Percentiles rank a stretch among this genome's conserved stretches.
phyloP scores from a whole-genome alignment of 2,888 invertebrate genomes.

The Metacarcinus magister region DNA sequence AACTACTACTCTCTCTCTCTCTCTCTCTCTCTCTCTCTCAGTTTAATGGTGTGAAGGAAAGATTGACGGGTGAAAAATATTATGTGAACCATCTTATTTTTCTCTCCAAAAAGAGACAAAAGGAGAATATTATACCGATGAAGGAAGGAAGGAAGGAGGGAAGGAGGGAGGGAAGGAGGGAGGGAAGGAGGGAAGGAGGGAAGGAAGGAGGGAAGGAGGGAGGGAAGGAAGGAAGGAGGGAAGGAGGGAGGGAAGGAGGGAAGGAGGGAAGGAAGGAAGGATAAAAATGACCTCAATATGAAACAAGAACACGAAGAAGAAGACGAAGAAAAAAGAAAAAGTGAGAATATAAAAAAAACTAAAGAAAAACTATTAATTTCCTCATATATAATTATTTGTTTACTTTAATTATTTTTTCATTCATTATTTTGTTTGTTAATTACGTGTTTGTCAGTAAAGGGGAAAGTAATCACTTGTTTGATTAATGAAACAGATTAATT shows the following conservation, averaged over 20 bases:
- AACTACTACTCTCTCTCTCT: not conserved
- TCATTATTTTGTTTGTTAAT: not conserved
- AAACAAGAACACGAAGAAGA: not conserved
- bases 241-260: too few species aligned
- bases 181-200: too few species aligned
- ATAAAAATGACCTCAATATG: not conserved
- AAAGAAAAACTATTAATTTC: too few species aligned
- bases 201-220: too few species aligned
- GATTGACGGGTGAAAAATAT: not conserved
- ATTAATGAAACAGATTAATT: not conserved
- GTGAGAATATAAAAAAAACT: not conserved
- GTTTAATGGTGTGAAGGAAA: not conserved
- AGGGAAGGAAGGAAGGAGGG: too few species aligned
- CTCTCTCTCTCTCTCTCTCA: slow-evolving; percentile 31
- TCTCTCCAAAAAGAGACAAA: not conserved
- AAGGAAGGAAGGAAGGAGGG: too few species aligned
- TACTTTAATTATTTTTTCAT: too few species aligned
- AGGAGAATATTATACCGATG: not conserved
- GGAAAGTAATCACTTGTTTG: not conserved
- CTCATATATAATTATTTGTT: not conserved
- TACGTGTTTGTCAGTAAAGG: not conserved
- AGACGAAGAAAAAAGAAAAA: not conserved
- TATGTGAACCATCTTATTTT: not conserved
- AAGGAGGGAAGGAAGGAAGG: too few species aligned
- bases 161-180: too few species aligned